These are phyloP conservation scores for Donacobius atricapilla DNA, from an alignment of 2,113 vertebrate genomes.

Conservation along the genomic window DNA sequence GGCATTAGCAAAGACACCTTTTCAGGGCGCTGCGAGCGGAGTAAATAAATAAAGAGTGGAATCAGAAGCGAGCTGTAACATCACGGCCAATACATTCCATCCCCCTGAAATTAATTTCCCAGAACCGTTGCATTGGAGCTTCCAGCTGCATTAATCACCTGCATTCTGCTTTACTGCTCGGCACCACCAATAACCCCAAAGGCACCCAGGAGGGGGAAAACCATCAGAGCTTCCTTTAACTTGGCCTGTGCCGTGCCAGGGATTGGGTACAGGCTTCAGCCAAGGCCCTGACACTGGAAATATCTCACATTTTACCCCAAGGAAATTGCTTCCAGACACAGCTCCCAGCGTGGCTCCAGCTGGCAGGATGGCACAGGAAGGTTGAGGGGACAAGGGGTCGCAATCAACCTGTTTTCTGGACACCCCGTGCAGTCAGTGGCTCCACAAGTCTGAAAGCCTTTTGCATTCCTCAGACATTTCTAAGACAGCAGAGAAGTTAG, in stretches of 20 bases:
- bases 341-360: background rate
- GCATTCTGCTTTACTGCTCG: background rate
- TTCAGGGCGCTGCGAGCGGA: background rate
- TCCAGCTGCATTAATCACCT: background rate
- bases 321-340: background rate
- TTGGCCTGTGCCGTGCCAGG: background rate
- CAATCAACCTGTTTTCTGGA: background rate
- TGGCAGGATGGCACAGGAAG: background rate
- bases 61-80: background rate
- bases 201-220: background rate
- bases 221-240: background rate
- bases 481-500: background rate
- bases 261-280: background rate
- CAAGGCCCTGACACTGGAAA: background rate
- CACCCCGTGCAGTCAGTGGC: background rate
- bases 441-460: background rate
- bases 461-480: background rate
- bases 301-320: background rate
- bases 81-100: background rate
- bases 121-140: background rate
- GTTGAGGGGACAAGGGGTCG: background rate
- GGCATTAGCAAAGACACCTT: constrained; percentile 8
- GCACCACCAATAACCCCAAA: background rate
- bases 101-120: background rate
- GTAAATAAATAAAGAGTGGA: constrained; percentile 42